phyloP scores from a whole-genome alignment of 2,113 vertebrate genomes.

The Saimiri boliviensis region DNA sequence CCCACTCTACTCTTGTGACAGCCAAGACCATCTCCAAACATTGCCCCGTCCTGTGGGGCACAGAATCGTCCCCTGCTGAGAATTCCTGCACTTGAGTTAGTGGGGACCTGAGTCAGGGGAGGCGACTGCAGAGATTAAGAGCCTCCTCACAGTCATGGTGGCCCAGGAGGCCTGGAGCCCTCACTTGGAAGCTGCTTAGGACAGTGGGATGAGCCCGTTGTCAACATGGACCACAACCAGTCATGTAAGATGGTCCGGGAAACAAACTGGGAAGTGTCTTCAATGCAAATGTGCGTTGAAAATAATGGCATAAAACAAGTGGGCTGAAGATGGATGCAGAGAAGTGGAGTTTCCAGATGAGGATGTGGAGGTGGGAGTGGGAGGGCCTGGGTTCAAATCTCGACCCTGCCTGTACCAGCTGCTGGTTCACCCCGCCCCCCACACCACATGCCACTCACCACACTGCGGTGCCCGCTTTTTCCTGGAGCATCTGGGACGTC shows the following conservation, averaged over 20 bases:
- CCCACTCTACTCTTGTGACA: background rate
- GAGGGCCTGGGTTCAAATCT: no score
- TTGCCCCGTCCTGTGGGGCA: background rate
- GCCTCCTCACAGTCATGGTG: no score
- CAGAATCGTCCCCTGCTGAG: background rate
- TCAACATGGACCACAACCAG: background rate
- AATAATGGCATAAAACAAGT: background rate
- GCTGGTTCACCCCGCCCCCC: no score
- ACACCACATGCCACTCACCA: rapidly evolving
- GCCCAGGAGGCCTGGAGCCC: background rate
- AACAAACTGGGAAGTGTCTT: rapidly evolving
- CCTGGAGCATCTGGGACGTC: background rate
- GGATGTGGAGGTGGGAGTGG: no score
- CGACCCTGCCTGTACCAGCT: rapidly evolving
- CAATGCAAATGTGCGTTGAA: rapidly evolving
- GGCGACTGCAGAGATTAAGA: rapidly evolving
- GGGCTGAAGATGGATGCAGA: background rate
- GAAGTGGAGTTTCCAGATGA: background rate
- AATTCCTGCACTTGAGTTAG: rapidly evolving
- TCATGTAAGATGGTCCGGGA: background rate
- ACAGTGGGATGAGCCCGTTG: rapidly evolving
- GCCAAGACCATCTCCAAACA: background rate
- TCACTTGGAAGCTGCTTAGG: background rate
- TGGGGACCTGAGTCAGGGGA: background rate
- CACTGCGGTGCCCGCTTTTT: background rate